phyloP scores from a whole-genome alignment of 2,888 invertebrate genomes.

The Heliothis peltigera region DNA sequence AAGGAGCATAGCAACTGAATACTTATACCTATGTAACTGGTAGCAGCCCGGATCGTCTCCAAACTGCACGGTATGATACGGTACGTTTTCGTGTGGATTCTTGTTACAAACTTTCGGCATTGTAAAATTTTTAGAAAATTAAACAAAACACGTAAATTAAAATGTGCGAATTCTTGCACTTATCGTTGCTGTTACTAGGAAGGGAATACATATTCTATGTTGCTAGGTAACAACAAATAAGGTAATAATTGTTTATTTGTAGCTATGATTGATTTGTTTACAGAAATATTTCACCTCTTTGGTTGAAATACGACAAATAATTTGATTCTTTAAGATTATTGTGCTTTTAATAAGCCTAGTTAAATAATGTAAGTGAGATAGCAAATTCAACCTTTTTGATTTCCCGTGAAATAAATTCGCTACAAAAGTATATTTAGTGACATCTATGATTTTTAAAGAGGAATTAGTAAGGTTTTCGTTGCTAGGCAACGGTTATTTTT shows the following conservation, averaged over 20 bases:
- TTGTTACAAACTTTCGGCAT: slow-evolving; percentile 78
- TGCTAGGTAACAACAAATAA: slow-evolving; percentile 65
- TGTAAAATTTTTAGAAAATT: slow-evolving; percentile 57
- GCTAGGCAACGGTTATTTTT: slow-evolving; percentile 55
- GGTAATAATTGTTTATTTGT: slow-evolving; percentile 26
- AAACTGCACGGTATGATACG: slow-evolving; percentile 74
- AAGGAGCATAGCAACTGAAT: not conserved
- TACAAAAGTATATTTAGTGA: not conserved
- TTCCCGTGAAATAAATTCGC: not conserved
- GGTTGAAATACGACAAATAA: not conserved
- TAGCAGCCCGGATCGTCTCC: slow-evolving; percentile 83
- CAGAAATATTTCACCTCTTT: not conserved
- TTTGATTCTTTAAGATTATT: not conserved
- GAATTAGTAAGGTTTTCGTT: slow-evolving; percentile 38
- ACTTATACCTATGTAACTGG: slow-evolving; percentile 80
- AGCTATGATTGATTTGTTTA: not conserved
- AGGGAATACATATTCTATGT: too few species aligned
- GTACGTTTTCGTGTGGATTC: slow-evolving; percentile 76
- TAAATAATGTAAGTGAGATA: too few species aligned
- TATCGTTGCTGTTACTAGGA: slow-evolving; percentile 56
- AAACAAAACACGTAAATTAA: slow-evolving; percentile 4
- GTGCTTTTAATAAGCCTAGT: not conserved
- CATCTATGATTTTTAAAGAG: not conserved
- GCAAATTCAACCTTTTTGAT: not conserved
- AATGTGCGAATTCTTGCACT: not conserved